Base-by-base conservation (phyloP, 1,140 invertebrate species). In the Pseudomyrmex cubaensis region DNA sequence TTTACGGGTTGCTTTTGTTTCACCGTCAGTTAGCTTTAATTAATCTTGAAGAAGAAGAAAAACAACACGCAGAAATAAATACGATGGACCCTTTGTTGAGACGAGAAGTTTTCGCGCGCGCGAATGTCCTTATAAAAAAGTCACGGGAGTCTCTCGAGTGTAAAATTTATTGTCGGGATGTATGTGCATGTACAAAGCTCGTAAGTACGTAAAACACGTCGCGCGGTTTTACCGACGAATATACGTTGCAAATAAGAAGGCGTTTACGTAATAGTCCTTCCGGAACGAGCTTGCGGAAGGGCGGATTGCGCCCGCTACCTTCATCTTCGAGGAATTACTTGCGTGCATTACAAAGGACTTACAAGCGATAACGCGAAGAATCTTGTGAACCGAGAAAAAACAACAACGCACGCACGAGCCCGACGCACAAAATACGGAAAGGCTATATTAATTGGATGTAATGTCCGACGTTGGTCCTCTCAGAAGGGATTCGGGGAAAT, bases 361-460 rank as follows among this genome's bases (percentile, higher is more conserved):
- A 80, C 20, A n/a, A 22, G 54, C 66, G 22, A 70, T 57, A 25
- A 85, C n/a, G 44, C 13, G 9, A 46, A 17, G 20, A 54, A 44
- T 66, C 35, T 73, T 17, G 12, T 12, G 61, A 56, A 46, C 61
- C 20, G 46, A 59, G 50, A 17, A 62, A 5, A 54, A 50, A 57
- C 50, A 44, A 17, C 5, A 17, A 10, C 22, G n/a, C 50, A 5
- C 62, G 46, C 25, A 25, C 25, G 25, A 25, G 25, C 25, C 25
- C 25, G 25, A 25, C 25, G 25, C 77, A 35, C 44, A 56, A 44
- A 70, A 86, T 69, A 74, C 44, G 54, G 69, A 22, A 78, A 84
- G 22, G 67, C 82, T 59, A 69, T 84, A 84, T 61, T 57, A 84
- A 50, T 17, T 17, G 61, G 52, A 57, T 72, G 82, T 72, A 74